Base-by-base conservation (phyloP, 92 coral and sea anemone genomes). In the Zoanthus sociatus region DNA sequence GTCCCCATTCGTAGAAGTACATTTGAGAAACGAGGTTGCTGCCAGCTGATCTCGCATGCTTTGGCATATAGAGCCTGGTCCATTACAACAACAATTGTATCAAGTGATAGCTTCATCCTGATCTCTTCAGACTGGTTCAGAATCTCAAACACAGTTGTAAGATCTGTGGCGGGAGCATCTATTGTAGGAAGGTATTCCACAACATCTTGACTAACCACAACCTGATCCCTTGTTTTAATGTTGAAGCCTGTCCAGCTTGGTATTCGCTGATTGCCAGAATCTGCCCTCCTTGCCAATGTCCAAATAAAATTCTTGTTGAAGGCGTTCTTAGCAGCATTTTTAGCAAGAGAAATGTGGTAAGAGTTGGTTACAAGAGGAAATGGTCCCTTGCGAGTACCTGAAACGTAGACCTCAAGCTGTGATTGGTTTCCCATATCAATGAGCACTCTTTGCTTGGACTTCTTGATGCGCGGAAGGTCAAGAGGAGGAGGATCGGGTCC, bases 121-220 rank as follows among this genome's bases (percentile, higher is more conserved):
- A 88, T 88, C 15, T 54, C 75, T 33, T 88, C 83, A 0, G 84
- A 90, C 87, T 83, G 86, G 14, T 51, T 69, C 1, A 68, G 53
- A 15, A 91, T 71, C 69, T 90, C 90, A 11, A 31, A 56, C 14
- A 87, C 93, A 20, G 89, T 91, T 11, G 79, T 64, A 42, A 91
- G 48, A 16, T 82, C 91, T 6, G 85, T 91, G 0, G 91, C 88
- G 6, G 93, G 93, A 10, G 83, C 93, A 84, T 91, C 82, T 31
- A 90, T 90, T 31, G 87, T 90, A 10, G 93, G 87, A 51, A 86
- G 86, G 42, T 87, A 90, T 56, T 44, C 70, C 10, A 90, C 70
- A n/a, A 87, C 77, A 75, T 90, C 90, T 72, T 78, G 74, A 8
- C 61, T 54, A 9, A 90, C 74, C 9, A 15, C 7, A 58, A 51